phyloP scores from a whole-genome alignment of 2,797 vertebrate species.

The Leptoclinus maculatus region DNA sequence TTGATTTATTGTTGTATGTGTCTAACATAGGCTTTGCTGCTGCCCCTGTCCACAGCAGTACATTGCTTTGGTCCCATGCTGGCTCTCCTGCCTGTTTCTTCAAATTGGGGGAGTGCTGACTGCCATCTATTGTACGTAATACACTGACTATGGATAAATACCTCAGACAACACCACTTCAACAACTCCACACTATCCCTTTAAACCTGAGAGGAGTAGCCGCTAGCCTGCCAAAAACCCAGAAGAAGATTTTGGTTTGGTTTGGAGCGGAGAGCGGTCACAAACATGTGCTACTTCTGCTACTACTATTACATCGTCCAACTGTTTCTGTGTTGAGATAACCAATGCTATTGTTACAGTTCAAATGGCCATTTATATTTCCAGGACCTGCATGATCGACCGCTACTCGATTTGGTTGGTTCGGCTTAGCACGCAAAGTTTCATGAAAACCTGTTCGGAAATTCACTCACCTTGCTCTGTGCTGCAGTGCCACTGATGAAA shows the following conservation, averaged over 20 bases:
- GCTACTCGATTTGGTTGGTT: background rate
- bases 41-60: too few relatives aligned
- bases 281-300: background rate
- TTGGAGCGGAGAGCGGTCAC: background rate
- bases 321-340: background rate
- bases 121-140: too few relatives aligned
- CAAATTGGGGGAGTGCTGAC: too few relatives aligned
- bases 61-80: too few relatives aligned
- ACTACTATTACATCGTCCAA: background rate
- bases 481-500: conserved; percentile 95
- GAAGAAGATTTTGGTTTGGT: background rate
- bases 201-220: background rate
- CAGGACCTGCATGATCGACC: background rate
- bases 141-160: too few relatives aligned
- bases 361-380: background rate
- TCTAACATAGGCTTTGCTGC: too few relatives aligned
- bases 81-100: too few relatives aligned
- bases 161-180: too few relatives aligned
- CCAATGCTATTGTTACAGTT: background rate
- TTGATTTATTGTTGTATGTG: too few relatives aligned
- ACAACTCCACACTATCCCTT: too few relatives aligned
- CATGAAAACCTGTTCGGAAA: too few relatives aligned
- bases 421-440: background rate
- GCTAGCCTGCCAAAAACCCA: background rate
- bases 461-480: conserved; percentile 90